These are phyloP conservation scores for Prionace glauca DNA, from an alignment of 2,797 vertebrate genomes.

Conservation along the genomic window DNA sequence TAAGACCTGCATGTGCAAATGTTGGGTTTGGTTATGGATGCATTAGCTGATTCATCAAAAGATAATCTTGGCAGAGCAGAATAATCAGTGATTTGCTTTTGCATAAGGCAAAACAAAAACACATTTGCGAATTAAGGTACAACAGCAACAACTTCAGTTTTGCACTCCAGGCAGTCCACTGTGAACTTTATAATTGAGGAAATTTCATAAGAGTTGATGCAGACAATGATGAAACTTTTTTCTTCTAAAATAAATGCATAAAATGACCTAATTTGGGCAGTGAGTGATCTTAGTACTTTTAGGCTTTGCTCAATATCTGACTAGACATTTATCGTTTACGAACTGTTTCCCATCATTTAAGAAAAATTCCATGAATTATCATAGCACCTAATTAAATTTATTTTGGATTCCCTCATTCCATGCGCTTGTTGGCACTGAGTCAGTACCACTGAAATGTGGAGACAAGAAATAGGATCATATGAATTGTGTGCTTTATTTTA, in stretches of 20 bases:
- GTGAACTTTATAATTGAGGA: background rate
- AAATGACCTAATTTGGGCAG: background rate
- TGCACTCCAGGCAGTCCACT: background rate
- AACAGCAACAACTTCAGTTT: no score
- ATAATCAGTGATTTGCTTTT: background rate
- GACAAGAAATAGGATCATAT: background rate
- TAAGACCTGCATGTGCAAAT: background rate
- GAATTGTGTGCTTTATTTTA: background rate
- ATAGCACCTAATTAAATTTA: slow-evolving; percentile 30
- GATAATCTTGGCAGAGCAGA: no score
- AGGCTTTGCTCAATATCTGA: background rate
- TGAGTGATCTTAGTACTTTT: background rate
- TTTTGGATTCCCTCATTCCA: slow-evolving; percentile 11
- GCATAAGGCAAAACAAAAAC: background rate
- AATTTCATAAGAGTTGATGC: background rate
- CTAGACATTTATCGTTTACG: background rate
- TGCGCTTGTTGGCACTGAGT: background rate
- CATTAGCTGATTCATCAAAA: background rate
- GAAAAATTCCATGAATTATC: background rate
- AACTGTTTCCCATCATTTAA: background rate
- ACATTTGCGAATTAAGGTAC: background rate
- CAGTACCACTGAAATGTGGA: background rate
- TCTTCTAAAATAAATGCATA: background rate
- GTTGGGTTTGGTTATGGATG: background rate
- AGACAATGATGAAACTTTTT: background rate